phyloP scores from a whole-genome alignment of 2,797 vertebrate species.

The Cyclopterus lumpus region DNA sequence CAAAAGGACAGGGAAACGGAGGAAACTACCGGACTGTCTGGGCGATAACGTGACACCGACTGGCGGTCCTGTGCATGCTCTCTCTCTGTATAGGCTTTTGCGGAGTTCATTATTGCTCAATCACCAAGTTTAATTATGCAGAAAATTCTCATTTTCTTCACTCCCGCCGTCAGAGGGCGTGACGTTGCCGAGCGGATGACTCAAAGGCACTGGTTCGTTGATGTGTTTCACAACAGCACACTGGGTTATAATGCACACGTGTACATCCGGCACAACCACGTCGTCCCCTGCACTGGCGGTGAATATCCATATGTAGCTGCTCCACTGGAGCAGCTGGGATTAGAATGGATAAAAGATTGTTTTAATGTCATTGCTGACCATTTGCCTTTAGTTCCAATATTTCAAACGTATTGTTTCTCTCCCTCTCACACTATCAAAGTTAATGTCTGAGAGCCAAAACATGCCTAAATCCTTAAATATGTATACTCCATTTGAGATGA shows the following conservation, averaged over 20 bases:
- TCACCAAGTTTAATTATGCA: constrained; percentile 75
- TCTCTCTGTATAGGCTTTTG: constrained; percentile 25
- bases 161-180: constrained; percentile 42
- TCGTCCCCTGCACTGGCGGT: rapidly evolving
- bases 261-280: not conserved
- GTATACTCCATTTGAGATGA: too few species aligned
- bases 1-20: too few species aligned
- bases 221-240: not conserved
- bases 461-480: not conserved
- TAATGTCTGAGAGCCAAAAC: not conserved
- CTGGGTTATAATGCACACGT: not conserved
- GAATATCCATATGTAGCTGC: not conserved
- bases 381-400: not conserved
- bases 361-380: not conserved
- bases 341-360: not conserved
- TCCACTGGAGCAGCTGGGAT: not conserved
- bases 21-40: too few species aligned
- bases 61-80: constrained; percentile 1
- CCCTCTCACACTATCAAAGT: not conserved
- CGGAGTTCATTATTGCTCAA: constrained; percentile 69
- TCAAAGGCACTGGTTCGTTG: constrained; percentile 27
- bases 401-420: not conserved
- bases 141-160: constrained; percentile 73
- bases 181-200: constrained; percentile 55
- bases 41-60: too few species aligned